Percentiles rank a stretch among this genome's conserved stretches.
These are phyloP conservation scores for Apogon talboti DNA, from an alignment of 2,797 vertebrate genomes.

Conservation along the genomic window DNA sequence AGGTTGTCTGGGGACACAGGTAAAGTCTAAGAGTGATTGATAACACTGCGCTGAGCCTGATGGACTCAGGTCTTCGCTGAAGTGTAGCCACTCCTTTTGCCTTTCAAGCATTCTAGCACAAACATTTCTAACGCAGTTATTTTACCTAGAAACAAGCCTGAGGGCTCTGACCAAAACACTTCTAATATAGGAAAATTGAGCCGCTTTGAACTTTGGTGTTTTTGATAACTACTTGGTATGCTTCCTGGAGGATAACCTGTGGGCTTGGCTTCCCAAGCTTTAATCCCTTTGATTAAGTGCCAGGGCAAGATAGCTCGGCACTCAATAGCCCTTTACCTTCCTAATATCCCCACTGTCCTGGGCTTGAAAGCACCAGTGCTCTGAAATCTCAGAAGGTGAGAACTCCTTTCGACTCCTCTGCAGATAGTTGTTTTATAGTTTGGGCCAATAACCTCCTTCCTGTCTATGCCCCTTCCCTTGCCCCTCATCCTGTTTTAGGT, in stretches of 20 bases:
- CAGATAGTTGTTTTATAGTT: conserved; percentile 81
- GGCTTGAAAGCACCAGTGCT: conserved; percentile 85
- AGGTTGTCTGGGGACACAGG: conserved; percentile 65
- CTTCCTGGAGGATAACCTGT: conserved; percentile 99
- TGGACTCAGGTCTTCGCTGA: conserved; percentile 75
- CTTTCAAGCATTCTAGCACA: conserved; percentile 88
- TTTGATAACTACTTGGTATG: conserved; percentile 99
- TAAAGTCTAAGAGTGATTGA: conserved; percentile 77
- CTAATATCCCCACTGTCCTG: conserved; percentile 89
- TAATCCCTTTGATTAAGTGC: conserved; percentile 99
- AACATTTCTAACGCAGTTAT: conserved; percentile 89
- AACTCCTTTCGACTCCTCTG: conserved; percentile 84
- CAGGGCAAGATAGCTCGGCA: conserved; percentile 93
- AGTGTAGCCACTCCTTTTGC: conserved; percentile 64
- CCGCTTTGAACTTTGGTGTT: conserved; percentile 98
- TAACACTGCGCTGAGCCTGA: conserved; percentile 70
- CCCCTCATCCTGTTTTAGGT: conserved; percentile 79
- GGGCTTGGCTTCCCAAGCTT: conserved; percentile 95
- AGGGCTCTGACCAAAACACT: conserved; percentile 91
- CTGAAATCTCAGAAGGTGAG: conserved; percentile 82
- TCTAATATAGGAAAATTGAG: conserved; percentile 98
- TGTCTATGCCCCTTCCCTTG: conserved; percentile 64
- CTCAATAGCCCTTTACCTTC: conserved; percentile 84
- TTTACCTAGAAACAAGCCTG: conserved; percentile 91
- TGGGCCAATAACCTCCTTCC: conserved; percentile 73